These are phyloP conservation scores for Pogonomyrmex barbatus DNA, from an alignment of 1,140 invertebrate species.

Conservation along the genomic window DNA sequence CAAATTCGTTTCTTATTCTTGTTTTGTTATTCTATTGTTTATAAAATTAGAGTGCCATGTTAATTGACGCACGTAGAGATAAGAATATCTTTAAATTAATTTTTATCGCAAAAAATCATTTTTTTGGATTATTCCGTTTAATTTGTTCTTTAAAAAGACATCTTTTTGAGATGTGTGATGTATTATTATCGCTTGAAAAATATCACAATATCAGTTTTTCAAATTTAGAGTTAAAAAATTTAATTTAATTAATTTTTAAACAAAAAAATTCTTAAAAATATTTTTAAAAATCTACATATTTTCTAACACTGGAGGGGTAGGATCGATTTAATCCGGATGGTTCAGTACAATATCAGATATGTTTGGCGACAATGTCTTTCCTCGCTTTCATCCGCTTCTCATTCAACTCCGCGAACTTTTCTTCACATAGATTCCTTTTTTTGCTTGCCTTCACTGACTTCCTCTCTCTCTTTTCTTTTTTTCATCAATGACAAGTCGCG, in stretches of 20 bases:
- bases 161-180: background rate
- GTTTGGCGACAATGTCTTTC: background rate
- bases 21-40: background rate
- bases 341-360: slow-evolving; percentile 42
- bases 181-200: slow-evolving; percentile 3
- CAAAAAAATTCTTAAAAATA: background rate
- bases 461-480: background rate
- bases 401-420: slow-evolving; percentile 30
- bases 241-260: too few species aligned
- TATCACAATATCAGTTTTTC: slow-evolving; percentile 21
- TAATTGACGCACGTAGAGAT: background rate
- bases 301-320: background rate
- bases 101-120: too few species aligned
- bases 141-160: background rate
- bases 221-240: background rate
- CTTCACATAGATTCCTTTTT: background rate
- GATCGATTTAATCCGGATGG: slow-evolving; percentile 25
- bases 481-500: slow-evolving; percentile 1
- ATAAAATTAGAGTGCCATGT: background rate
- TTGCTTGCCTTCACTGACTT: background rate
- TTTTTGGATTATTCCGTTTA: background rate
- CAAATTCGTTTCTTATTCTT: background rate
- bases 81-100: background rate
- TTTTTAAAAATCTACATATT: background rate
- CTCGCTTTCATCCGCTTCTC: slow-evolving; percentile 26